Evolutionary conservation across 2,888 invertebrate species (phyloP), one percentile per base, ranked within the genome.

Genomic region (Drosophila emarginata): DNA sequence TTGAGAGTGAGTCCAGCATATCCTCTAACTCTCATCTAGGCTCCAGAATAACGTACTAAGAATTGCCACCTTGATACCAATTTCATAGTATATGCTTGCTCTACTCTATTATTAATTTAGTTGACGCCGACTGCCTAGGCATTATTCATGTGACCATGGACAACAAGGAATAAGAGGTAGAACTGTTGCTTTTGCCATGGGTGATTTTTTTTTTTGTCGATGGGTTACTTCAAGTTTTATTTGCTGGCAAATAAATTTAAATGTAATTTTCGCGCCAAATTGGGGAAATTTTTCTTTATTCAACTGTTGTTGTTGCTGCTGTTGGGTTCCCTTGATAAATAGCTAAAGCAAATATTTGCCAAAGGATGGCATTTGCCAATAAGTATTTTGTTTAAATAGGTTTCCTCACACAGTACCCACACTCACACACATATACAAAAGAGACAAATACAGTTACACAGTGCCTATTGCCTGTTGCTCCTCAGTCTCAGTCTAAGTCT

Each of bases 371-470:
- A 77, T 75, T 82, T 77, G 78, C 77, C 82, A 75, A 76, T 77
- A 79, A 83, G 83, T 86, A 77, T 74, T 87, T 74, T 84, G 85
- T 84, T 84, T 87, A 87, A 84, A 84, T 85, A 84, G 87, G 87
- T 74, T 76, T 72, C 58, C 75, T 70, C 58, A 70, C 61, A 56
- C 64, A 56, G 51, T 64, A 32, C 76, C 67, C 56, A 68, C 78
- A 14, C 40, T 15, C 9, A 12, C 45, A 21, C 18, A 45, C 45
- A 18, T 11, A 32, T 32, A 9, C 32, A 32, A 32, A 50, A 45
- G 15, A 45, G 54, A 15, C 37, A 32, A 9, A 4, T 36, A 52
- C 32, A 36, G 4, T 4, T 37, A n/a, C 21, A 12, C 18, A 6
- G 26, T 36, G 59, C 57, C 64, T 45, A 56, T 61, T 68, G 68